Evolutionary conservation across 2,888 invertebrate species (phyloP).

Genomic region (Dryococelus australis): DNA sequence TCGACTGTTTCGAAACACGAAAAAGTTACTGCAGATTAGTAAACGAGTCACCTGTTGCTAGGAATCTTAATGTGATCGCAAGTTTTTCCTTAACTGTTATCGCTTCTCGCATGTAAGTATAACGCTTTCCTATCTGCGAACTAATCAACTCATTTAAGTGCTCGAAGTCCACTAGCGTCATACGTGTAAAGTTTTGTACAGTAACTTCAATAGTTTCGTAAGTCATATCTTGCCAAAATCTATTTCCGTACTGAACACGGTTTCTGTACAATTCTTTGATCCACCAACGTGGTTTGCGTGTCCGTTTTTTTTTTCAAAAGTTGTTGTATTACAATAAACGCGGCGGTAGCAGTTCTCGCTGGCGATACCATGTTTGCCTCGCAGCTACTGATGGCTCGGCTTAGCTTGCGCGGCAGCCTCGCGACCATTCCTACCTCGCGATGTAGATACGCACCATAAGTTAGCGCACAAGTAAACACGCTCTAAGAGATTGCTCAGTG

Average conservation of each 20-base stretch:
- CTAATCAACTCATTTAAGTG: too few species aligned
- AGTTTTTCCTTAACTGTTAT: constrained; percentile 16
- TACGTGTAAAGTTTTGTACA: background rate
- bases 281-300: background rate
- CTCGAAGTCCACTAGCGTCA: background rate
- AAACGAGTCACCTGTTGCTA: background rate
- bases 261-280: constrained; percentile 6
- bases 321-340: background rate
- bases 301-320: background rate
- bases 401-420: background rate
- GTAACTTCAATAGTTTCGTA: too few species aligned
- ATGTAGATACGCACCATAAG: background rate
- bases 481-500: too few species aligned
- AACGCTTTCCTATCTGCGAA: background rate
- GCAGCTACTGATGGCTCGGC: background rate
- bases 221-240: background rate
- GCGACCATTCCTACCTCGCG: background rate
- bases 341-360: background rate
- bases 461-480: too few species aligned
- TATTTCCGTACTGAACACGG: background rate
- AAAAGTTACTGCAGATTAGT: background rate
- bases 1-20: background rate
- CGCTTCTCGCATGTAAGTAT: background rate
- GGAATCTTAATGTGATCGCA: background rate
- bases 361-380: background rate